Evolutionary conservation across 1,140 invertebrate genomes (phyloP).

Genomic region (Drosophila sechellia): DNA sequence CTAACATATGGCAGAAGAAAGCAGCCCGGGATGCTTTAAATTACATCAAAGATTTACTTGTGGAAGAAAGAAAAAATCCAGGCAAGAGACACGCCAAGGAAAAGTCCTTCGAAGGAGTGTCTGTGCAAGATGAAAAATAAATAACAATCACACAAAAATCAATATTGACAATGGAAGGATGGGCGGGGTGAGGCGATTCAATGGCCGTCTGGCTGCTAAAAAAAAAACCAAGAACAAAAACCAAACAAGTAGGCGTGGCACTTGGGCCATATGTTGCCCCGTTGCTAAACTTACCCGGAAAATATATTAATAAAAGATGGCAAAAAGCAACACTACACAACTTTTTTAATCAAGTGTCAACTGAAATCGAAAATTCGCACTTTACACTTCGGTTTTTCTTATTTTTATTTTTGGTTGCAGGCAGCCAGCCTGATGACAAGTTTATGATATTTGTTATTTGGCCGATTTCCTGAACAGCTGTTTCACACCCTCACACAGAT

Average conservation of each 20-base stretch:
- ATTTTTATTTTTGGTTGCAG: neutral
- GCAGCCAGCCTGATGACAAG: slow-evolving; percentile 29
- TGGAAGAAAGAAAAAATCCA: neutral
- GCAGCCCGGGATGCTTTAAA: slow-evolving; percentile 48
- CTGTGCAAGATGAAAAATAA: slow-evolving; percentile 73
- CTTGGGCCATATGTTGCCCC: slow-evolving; percentile 42
- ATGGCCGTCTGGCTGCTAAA: slow-evolving; percentile 16
- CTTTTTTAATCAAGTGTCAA: slow-evolving; percentile 76
- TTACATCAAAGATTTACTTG: slow-evolving; percentile 55
- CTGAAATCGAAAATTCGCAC: slow-evolving; percentile 32
- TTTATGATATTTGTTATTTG: slow-evolving; percentile 44
- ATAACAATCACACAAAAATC: slow-evolving; percentile 79
- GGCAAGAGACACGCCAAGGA: slow-evolving; percentile 15
- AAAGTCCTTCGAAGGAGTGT: slow-evolving; percentile 40
- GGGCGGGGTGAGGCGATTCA: neutral
- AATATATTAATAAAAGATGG: slow-evolving; percentile 14
- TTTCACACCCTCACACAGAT: slow-evolving; percentile 45
- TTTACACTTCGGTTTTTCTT: slow-evolving; percentile 33
- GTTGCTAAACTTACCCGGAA: slow-evolving; percentile 41
- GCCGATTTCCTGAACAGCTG: slow-evolving; percentile 57
- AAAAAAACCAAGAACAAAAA: neutral
- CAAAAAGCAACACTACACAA: slow-evolving; percentile 18
- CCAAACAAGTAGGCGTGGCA: slow-evolving; percentile 36
- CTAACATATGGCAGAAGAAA: slow-evolving; percentile 49
- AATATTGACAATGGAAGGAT: slow-evolving; percentile 67